phyloP scores from a whole-genome alignment of 2,888 invertebrate genomes.

The Heliconius cydno region DNA sequence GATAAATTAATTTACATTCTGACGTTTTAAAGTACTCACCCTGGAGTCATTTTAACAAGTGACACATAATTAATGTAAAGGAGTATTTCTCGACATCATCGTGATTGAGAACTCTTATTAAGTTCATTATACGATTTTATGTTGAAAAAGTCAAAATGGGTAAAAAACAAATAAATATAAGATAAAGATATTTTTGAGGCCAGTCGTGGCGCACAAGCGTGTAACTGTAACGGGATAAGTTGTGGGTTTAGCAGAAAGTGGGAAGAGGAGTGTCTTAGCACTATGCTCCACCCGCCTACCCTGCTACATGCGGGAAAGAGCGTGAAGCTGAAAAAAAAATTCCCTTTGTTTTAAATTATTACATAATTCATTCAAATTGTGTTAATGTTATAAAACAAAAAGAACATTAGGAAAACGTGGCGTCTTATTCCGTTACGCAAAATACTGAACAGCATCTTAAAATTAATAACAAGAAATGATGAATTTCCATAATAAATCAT shows the following conservation, averaged over 20 bases:
- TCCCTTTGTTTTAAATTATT: neutral
- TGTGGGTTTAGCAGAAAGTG: too few species aligned
- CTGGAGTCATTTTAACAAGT: constrained; percentile 17
- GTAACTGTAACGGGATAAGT: too few species aligned
- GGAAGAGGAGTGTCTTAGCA: too few species aligned
- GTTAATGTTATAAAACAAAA: neutral
- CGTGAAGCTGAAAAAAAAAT: too few species aligned
- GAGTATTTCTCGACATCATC: neutral
- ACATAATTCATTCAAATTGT: neutral
- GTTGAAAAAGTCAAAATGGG: too few species aligned
- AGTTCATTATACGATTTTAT: neutral
- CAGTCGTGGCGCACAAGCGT: too few species aligned
- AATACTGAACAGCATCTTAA: neutral
- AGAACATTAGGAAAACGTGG: neutral
- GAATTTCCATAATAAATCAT: too few species aligned
- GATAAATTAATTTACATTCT: neutral
- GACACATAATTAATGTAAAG: constrained; percentile 27
- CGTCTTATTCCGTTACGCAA: neutral
- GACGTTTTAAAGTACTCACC: constrained; percentile 12
- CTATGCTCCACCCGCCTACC: too few species aligned
- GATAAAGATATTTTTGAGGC: too few species aligned
- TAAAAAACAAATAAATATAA: too few species aligned
- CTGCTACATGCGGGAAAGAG: too few species aligned
- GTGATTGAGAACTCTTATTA: neutral
- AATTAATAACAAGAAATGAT: too few species aligned